Conservation (phyloP, 2,113 vertebrate genomes). For the Pelobates fuscus region DNA sequence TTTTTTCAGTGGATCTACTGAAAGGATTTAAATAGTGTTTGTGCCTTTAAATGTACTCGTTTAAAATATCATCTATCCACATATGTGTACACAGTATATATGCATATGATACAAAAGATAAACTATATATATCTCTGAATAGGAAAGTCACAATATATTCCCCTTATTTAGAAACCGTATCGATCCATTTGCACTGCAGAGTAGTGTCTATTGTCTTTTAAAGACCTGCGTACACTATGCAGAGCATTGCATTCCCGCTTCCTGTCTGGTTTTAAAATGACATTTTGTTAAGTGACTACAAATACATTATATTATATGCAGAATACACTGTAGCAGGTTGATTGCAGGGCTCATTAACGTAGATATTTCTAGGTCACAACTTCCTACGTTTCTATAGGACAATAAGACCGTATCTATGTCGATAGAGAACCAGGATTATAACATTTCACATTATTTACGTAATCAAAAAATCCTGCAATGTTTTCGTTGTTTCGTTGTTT, state of each 20-base stretch:
- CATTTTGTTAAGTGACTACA: neutral
- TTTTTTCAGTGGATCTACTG: neutral
- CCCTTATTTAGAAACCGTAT: neutral
- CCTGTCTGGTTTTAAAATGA: neutral
- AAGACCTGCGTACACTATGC: neutral
- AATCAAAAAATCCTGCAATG: too few species aligned
- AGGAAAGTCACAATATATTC: neutral
- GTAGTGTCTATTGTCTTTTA: too few species aligned
- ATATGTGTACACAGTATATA: conserved; percentile 20
- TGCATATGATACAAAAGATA: neutral
- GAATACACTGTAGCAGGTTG: neutral
- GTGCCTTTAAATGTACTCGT: conserved; percentile 34
- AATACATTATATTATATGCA: neutral
- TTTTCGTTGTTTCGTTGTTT: too few species aligned
- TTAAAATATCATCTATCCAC: conserved; percentile 4
- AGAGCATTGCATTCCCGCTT: neutral
- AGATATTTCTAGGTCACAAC: neutral
- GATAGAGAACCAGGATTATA: too few species aligned
- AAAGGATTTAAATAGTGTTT: conserved; percentile 11
- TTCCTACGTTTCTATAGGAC: neutral
- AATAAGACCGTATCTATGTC: too few species aligned
- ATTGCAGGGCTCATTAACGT: neutral
- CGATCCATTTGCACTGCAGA: neutral
- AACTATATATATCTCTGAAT: neutral
- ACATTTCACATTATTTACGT: too few species aligned